phyloP scores from a whole-genome alignment of 2,888 invertebrate genomes.

The Caenorhabditis macrosperma region DNA sequence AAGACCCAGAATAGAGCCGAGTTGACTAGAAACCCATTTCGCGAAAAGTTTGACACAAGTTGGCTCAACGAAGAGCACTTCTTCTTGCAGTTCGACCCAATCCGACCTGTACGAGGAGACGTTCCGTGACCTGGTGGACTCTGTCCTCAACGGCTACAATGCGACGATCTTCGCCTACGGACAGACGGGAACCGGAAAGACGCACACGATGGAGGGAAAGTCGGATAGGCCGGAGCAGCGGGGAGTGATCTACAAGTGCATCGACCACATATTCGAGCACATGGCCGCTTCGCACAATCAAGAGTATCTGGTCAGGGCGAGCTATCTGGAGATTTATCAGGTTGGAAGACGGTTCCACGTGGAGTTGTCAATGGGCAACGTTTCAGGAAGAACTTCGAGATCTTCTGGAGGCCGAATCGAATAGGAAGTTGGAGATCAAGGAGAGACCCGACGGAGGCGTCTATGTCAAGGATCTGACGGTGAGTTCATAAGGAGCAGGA shows the following conservation, averaged over 20 bases:
- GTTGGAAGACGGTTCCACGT: too few relatives aligned
- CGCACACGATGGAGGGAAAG: slow-evolving; percentile 85
- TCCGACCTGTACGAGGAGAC: slow-evolving; percentile 95
- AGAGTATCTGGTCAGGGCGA: slow-evolving; percentile 95
- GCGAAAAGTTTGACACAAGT: too few relatives aligned
- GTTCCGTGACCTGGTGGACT: slow-evolving; percentile 93
- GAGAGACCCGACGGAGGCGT: slow-evolving; percentile 71
- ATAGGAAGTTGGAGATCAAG: slow-evolving; percentile 84
- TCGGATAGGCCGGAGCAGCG: slow-evolving; percentile 82
- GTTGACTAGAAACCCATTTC: too few relatives aligned
- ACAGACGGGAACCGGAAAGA: slow-evolving; percentile 94
- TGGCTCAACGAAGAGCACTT: too few relatives aligned
- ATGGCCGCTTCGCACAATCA: slow-evolving; percentile 87
- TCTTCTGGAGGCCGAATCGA: slow-evolving; percentile 85
- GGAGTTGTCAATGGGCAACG: too few relatives aligned
- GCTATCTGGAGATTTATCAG: slow-evolving; percentile 94
- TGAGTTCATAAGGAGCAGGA: background rate
- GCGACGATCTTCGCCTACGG: slow-evolving; percentile 99
- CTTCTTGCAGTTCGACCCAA: slow-evolving; percentile 86
- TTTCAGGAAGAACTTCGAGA: slow-evolving; percentile 84
- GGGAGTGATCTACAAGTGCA: slow-evolving; percentile 95
- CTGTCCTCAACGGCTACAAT: slow-evolving; percentile 97
- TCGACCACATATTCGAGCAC: slow-evolving; percentile 96
- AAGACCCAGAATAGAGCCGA: too few relatives aligned
- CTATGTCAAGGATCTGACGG: slow-evolving; percentile 69